Base-by-base conservation (phyloP, 2,797 vertebrate species). In the Rhadinocentrus ornatus region DNA sequence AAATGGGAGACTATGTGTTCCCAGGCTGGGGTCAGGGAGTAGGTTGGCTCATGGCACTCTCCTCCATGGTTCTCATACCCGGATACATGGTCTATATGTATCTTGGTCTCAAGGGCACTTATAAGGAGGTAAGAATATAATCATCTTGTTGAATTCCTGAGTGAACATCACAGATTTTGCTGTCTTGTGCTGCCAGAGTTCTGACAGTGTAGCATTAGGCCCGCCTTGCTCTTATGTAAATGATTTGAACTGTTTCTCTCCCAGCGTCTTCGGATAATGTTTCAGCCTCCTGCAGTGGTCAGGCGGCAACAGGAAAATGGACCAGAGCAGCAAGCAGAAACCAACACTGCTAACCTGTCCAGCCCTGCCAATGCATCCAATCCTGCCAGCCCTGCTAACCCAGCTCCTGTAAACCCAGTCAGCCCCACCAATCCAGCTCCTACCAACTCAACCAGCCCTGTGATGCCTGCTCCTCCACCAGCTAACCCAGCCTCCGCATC, bases 1-100 rank as follows among this genome's bases (percentile, higher is more conserved):
- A 78, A 5, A 94, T 99, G 97, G 97, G 97, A 62, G 96, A 94
- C 81, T 99, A 99, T 0, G 96, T 99, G 80, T 99, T 98, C 93
- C 98, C 98, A 12, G 93, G 91, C 73, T 99, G 98, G 98, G 98
- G 98, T 83, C 98, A 99, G 92, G 98, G 97, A 13, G 97, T 99
- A 50, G 98, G 98, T 81, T 99, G 98, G 98, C 95, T 97, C 92
- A 99, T 99, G 98, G 97, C 97, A 16, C 73, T 97, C 62, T 99
- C 98, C 84, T 99, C 98, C 74, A 99, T 99, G 98, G 74, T 99
- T 81, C 96, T 99, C 91, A 99, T 99, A 63, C 98, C 98, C 0
- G 97, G 97, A 64, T 99, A 99, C 86, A 99, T 99, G 97, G 92
- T 94, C n/a, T 99, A 99, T 80, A 95, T 98, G 96, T 98, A 96